Evolutionary conservation across 2,797 vertebrate genomes (phyloP), one percentile per base, ranked within the genome.

Genomic region (Chaetophractus vellerosus): DNA sequence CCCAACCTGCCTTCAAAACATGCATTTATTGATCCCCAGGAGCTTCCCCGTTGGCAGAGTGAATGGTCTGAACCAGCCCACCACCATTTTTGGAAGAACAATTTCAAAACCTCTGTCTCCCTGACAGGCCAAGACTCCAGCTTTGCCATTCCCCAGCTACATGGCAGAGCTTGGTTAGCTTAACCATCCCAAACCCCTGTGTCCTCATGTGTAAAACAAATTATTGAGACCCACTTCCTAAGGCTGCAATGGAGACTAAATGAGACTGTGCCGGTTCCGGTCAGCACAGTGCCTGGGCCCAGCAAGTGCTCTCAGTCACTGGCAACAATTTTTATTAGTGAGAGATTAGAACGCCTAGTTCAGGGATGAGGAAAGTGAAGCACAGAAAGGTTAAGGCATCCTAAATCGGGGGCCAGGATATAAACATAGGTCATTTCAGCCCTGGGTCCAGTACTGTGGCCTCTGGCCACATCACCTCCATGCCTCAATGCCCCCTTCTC

Each of bases 231-330:
- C 80, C 2, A 5, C 24, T n/a, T 74, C 4, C 2, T 18, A 12
- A 19, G 61, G 41, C 61, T 78, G n/a, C 71, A 14, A 1, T 52
- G 75, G 80, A 38, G 55, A 31, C 8, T 21, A 10, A 50, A 11
- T 28, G 78, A 80, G 68, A 38, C 9, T 4, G 2, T 19, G 45
- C 31, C 18, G 33, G 36, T 23, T 7, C 0, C 28, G 6, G 82
- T 64, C 41, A 52, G 52, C 61, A 24, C 31, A 59, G 55, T 7
- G 0, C 28, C 69, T 23, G 24, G 1, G n/a, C 26, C 78, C 6
- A 14, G 33, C 0, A 1, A 28, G 0, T 1, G 1, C 64, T 50
- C 33, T 48, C 15, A 0, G 0, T n/a, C n/a, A 4, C 2, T 8
- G 31, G 68, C 86, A 63, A 16, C 8, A 19, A 2, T 14, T 41